These are phyloP conservation scores for Cephalopholis sonnerati DNA, from an alignment of 2,113 vertebrate genomes.

Conservation along the genomic window DNA sequence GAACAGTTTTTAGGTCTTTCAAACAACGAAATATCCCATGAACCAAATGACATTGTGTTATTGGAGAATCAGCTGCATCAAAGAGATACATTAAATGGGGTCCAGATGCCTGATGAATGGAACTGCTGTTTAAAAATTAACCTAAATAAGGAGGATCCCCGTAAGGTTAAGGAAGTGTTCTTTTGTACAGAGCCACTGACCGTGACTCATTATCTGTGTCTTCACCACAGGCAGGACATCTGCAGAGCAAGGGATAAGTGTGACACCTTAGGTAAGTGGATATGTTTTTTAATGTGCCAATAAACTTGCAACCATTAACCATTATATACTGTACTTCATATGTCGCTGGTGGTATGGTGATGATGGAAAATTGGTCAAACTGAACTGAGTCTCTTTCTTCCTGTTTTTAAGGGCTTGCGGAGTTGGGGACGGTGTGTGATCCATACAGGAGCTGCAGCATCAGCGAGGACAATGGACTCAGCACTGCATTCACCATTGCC, in stretches of 20 bases:
- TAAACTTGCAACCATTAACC: background rate
- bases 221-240: constrained; percentile 94
- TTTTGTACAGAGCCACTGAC: constrained; percentile 19
- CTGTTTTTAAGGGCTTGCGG: constrained; percentile 90
- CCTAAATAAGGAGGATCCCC: background rate
- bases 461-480: constrained; percentile 96
- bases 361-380: background rate
- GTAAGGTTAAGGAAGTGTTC: background rate
- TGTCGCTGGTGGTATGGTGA: background rate
- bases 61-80: background rate
- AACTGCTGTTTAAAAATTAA: background rate
- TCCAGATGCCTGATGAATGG: constrained; percentile 25
- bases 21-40: background rate
- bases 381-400: constrained; percentile 17
- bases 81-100: constrained; percentile 1
- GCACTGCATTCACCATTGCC: constrained; percentile 97
- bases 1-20: background rate
- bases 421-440: constrained; percentile 97
- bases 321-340: background rate
- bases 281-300: background rate
- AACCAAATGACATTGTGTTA: background rate
- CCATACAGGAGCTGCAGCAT: constrained; percentile 98
- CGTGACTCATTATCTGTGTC: constrained; percentile 60
- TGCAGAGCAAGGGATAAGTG: constrained; percentile 98
- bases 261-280: constrained; percentile 94